Base-by-base conservation (phyloP, 2,113 vertebrate species). In the Cephalopholis sonnerati region DNA sequence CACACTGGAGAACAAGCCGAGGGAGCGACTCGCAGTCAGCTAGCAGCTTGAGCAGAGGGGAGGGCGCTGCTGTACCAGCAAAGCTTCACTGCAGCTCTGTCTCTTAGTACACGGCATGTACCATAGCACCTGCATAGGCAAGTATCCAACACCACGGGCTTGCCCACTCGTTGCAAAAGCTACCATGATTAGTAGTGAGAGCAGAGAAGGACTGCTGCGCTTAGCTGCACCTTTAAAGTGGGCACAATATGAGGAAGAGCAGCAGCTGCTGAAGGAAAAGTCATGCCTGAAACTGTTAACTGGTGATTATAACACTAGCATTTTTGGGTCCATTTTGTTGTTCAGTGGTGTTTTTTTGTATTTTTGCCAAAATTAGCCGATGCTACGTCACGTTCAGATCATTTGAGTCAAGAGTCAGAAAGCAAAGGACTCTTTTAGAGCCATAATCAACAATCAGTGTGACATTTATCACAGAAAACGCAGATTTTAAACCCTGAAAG, bases 101-200 rank as follows among this genome's bases (percentile, higher is more conserved):
- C 66, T 79, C 39, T 83, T 73, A 73, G 77, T 48, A 72, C 76
- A 72, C 0, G 12, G 67, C 84, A 82, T 85, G 73, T 58, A 84
- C 79, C 74, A 79, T 82, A 69, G 74, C 87, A 85, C 68, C 80
- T 81, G 27, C 57, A 59, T 48, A 58, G 76, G 67, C 77, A 53
- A 87, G 78, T 39, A 46, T 64, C 27, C 55, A 79, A 79, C 69
- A 74, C 67, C 70, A 71, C 15, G 25, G 3, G 29, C 84, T 87
- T 78, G 62, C 54, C 77, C 70, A 68, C 63, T 48, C 66, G 41
- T 81, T 3, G 13, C 72, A 32, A 77, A 73, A 74, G 32, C 55
- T 68, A 74, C 58, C 15, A 44, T 22, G 16, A 64, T 75, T 24
- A 61, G 55, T 68, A 13, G 67, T 53, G 59, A 77, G 36, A 44